Conservation (phyloP, 2,113 vertebrate genomes). For the Desmodus rotundus region DNA sequence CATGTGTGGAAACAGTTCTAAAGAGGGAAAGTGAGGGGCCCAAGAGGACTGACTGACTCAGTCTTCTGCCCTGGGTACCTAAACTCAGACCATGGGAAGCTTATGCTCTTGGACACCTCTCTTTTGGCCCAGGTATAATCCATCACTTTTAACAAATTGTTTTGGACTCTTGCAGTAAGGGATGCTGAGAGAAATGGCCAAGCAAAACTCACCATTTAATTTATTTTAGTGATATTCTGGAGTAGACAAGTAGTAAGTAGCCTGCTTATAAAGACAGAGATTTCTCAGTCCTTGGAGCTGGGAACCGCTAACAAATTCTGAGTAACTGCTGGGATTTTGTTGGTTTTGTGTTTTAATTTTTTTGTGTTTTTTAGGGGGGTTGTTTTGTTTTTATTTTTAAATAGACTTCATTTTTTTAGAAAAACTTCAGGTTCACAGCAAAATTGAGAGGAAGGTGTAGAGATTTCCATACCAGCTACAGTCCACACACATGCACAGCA, state of each 20-base stretch:
- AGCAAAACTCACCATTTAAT: neutral
- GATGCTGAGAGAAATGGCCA: neutral
- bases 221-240: neutral
- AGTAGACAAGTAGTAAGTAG: neutral
- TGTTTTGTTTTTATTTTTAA: neutral
- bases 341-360: neutral
- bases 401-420: neutral
- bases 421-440: neutral
- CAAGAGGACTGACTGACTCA: accelerated
- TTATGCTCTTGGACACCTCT: neutral
- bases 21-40: neutral
- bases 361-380: neutral
- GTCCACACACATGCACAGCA: too few species aligned
- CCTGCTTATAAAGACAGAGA: neutral
- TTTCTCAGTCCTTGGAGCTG: neutral
- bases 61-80: neutral
- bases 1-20: neutral
- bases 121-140: neutral
- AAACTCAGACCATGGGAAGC: neutral
- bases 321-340: neutral
- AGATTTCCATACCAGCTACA: neutral
- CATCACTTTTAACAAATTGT: neutral
- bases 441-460: neutral
- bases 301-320: neutral
- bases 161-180: neutral